phyloP scores from a whole-genome alignment of 1,140 invertebrate species.

The Hylaeus volcanicus region DNA sequence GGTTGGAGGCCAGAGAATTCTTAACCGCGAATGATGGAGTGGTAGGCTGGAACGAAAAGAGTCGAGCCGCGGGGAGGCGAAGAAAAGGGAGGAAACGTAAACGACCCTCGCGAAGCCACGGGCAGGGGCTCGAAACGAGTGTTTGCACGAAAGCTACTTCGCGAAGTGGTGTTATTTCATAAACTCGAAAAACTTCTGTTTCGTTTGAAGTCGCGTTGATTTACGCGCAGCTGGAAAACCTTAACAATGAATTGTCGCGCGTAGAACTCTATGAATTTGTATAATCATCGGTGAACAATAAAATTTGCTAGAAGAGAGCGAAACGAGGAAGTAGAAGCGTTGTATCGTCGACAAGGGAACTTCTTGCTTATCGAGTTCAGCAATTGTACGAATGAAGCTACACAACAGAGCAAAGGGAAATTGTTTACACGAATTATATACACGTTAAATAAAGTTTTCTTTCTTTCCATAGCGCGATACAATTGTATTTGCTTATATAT shows the following conservation, averaged over 20 bases:
- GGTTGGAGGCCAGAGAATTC: background rate
- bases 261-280: background rate
- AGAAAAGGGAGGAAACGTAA: constrained; percentile 13
- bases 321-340: too few species aligned
- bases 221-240: too few species aligned
- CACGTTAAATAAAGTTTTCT: too few species aligned
- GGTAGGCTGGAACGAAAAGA: constrained; percentile 1
- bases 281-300: constrained; percentile 12
- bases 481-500: too few species aligned
- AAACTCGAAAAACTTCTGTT: constrained; percentile 30
- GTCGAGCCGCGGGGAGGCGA: background rate
- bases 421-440: too few species aligned
- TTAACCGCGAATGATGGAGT: constrained; percentile 8
- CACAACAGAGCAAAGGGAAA: too few species aligned
- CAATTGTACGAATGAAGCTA: too few species aligned
- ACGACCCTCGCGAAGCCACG: background rate
- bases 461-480: too few species aligned
- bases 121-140: constrained; percentile 14
- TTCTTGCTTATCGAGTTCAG: too few species aligned
- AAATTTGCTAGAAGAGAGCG: too few species aligned
- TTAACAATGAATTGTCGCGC: constrained; percentile 4
- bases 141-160: constrained; percentile 43
- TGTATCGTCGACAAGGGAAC: too few species aligned
- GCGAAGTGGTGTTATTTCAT: constrained; percentile 38
- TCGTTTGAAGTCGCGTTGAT: constrained; percentile 12